phyloP scores from a whole-genome alignment of 1,140 invertebrate species.

The Ruditapes philippinarum region DNA sequence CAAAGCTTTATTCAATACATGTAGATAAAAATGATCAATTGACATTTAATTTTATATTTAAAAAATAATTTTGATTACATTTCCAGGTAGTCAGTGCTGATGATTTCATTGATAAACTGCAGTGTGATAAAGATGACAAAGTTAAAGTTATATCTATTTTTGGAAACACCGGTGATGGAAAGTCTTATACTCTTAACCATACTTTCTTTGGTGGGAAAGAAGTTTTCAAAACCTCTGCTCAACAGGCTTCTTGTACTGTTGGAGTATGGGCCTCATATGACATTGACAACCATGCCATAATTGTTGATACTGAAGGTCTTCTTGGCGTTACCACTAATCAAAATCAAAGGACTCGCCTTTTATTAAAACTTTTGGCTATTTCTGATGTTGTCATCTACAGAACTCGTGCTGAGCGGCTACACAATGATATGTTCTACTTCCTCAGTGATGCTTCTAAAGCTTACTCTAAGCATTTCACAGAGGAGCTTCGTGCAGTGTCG shows the following conservation, averaged over 20 bases:
- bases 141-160: constrained; percentile 96
- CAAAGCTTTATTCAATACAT: too few species aligned
- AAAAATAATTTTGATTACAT: too few species aligned
- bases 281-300: constrained; percentile 89
- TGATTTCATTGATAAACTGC: constrained; percentile 85
- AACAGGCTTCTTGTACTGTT: constrained; percentile 92
- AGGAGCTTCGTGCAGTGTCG: constrained; percentile 89
- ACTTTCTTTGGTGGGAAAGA: constrained; percentile 92
- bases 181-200: constrained; percentile 94
- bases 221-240: constrained; percentile 92
- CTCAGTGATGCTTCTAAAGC: constrained; percentile 92
- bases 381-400: constrained; percentile 94
- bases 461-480: constrained; percentile 92
- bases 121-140: constrained; percentile 78
- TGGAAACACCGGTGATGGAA: constrained; percentile 95
- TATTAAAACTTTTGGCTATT: constrained; percentile 93
- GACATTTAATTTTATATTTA: too few species aligned
- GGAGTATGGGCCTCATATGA: constrained; percentile 94
- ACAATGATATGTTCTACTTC: constrained; percentile 93
- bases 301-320: constrained; percentile 94
- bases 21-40: too few species aligned
- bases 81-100: constrained; percentile 82
- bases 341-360: constrained; percentile 91
- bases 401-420: constrained; percentile 92
- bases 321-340: constrained; percentile 90